Evolutionary conservation across 2,113 vertebrate species (phyloP).

Genomic region (Mirounga angustirostris): DNA sequence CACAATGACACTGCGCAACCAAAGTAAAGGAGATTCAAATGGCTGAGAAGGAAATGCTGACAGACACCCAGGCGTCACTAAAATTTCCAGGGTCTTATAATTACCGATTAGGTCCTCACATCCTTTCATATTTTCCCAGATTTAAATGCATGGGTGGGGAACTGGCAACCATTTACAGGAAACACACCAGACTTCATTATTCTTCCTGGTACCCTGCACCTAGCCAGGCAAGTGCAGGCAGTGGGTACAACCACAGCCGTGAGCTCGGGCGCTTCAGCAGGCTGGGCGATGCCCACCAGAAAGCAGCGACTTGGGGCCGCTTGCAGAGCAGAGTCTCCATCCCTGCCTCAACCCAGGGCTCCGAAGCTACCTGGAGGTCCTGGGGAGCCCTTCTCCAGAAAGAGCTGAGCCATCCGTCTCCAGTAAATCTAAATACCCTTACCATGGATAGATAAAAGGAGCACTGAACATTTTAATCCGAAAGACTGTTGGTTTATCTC

Average conservation of each 20-base stretch:
- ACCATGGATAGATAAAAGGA: neutral
- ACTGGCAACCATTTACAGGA: neutral
- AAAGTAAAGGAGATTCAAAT: slow-evolving; percentile 20
- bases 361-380: neutral
- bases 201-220: neutral
- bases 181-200: neutral
- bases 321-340: neutral
- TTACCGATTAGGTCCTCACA: slow-evolving; percentile 1
- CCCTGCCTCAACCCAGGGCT: neutral
- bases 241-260: neutral
- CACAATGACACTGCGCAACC: neutral
- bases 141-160: neutral
- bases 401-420: neutral
- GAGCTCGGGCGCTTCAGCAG: neutral
- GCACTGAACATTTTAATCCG: neutral
- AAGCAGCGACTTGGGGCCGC: fast-evolving
- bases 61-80: neutral
- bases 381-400: neutral
- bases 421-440: neutral
- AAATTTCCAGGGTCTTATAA: slow-evolving; percentile 37
- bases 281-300: neutral
- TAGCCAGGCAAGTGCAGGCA: neutral
- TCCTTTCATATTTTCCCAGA: neutral
- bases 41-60: neutral
- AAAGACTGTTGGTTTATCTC: neutral